These are phyloP conservation scores for Trichogramma evanescens DNA, from an alignment of 2,888 invertebrate species.

Conservation along the genomic window DNA sequence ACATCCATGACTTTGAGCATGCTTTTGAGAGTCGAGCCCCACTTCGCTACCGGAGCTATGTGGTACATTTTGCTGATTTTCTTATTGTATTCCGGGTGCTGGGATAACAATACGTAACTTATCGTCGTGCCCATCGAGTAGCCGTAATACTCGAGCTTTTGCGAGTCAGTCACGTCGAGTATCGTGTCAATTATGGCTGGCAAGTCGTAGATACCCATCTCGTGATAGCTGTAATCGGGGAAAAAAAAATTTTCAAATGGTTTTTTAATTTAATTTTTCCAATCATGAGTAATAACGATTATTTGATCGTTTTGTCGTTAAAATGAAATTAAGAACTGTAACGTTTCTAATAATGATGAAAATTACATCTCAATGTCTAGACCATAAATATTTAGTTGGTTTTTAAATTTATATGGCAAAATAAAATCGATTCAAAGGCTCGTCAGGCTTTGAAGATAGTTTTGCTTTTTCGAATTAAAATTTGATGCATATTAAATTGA, in stretches of 20 bases:
- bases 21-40: slow-evolving; percentile 1
- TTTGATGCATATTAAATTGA: too few species aligned
- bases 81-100: slow-evolving; percentile 60
- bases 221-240: slow-evolving; percentile 63
- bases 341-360: background rate
- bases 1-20: background rate
- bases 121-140: slow-evolving; percentile 86
- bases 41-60: slow-evolving; percentile 9
- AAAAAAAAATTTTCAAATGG: background rate
- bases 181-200: slow-evolving; percentile 76
- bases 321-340: too few species aligned
- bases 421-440: too few species aligned
- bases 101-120: slow-evolving; percentile 63
- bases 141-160: slow-evolving; percentile 65
- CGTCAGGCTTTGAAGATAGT: too few species aligned
- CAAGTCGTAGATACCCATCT: slow-evolving; percentile 76
- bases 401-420: too few species aligned
- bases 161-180: slow-evolving; percentile 50
- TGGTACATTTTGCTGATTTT: slow-evolving; percentile 55
- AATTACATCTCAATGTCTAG: background rate
- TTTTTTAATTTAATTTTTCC: background rate
- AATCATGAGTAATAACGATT: background rate
- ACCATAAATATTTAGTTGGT: too few species aligned
- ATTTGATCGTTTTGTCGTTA: background rate
- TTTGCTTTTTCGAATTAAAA: too few species aligned